Conservation (phyloP, 2,888 invertebrate species). For the Pterostichus madidus region DNA sequence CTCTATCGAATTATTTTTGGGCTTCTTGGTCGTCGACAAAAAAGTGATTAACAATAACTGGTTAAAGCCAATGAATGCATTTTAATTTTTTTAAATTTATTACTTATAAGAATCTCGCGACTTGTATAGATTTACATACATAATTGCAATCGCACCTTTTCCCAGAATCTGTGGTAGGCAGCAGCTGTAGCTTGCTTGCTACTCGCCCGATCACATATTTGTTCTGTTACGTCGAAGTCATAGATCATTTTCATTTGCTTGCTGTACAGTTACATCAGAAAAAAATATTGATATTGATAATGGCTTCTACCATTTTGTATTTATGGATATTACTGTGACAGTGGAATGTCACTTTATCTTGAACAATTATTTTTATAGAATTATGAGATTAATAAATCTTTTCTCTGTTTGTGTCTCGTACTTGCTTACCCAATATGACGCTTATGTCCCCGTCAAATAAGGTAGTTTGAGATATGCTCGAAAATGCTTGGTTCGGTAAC, state of each 20-base stretch:
- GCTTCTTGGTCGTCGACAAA: too few relatives aligned
- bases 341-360: slow-evolving; percentile 7
- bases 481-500: too few relatives aligned
- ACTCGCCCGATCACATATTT: slow-evolving; percentile 1
- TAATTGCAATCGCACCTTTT: slow-evolving; percentile 21
- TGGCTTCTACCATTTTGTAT: background rate
- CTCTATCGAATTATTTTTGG: too few relatives aligned
- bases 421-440: too few relatives aligned
- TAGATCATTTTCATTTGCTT: background rate
- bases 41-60: too few relatives aligned
- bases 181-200: background rate
- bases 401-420: too few relatives aligned
- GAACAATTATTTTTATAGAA: background rate
- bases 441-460: too few relatives aligned
- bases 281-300: background rate
- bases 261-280: background rate
- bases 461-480: too few relatives aligned
- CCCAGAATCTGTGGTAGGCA: slow-evolving; percentile 26
- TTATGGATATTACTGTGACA: background rate
- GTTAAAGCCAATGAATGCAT: too few relatives aligned
- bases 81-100: too few relatives aligned
- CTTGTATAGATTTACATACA: slow-evolving; percentile 23
- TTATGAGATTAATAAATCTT: too few relatives aligned
- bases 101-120: background rate
- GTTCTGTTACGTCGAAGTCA: background rate